Evolutionary conservation across 1,140 invertebrate species (phyloP).

Genomic region (Drosophila subobscura): DNA sequence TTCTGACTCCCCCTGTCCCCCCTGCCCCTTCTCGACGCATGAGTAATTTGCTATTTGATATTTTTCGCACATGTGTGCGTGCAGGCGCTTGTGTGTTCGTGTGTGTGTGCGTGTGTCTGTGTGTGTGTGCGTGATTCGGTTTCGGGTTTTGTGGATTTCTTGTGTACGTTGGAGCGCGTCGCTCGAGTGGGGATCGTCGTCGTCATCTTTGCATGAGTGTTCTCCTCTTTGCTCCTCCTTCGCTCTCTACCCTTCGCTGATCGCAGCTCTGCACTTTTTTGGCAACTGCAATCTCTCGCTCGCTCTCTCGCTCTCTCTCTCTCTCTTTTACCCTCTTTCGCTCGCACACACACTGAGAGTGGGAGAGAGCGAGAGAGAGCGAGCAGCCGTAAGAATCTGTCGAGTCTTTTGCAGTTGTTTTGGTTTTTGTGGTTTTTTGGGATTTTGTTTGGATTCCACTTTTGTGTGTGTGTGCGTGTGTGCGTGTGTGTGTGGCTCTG

Average conservation of each 20-base stretch:
- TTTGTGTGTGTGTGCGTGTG: conserved; percentile 10
- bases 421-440: conserved; percentile 37
- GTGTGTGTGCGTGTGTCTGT: conserved; percentile 2
- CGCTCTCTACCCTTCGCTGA: not conserved
- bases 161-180: not conserved
- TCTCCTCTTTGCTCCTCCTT: no score
- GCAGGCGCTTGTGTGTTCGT: conserved; percentile 5
- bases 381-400: conserved; percentile 46
- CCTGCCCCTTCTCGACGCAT: conserved; percentile 43
- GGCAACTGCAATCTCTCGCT: conserved; percentile 53
- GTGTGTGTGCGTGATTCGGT: conserved; percentile 36
- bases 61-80: conserved; percentile 41
- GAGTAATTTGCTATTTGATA: conserved; percentile 81
- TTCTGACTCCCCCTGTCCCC: no score
- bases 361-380: conserved; percentile 8
- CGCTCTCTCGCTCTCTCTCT: conserved; percentile 1
- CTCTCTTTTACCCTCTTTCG: conserved; percentile 1
- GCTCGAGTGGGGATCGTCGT: not conserved
- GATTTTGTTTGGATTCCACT: conserved; percentile 70
- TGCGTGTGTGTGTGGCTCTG: conserved; percentile 8
- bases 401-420: conserved; percentile 57
- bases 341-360: conserved; percentile 10
- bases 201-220: conserved; percentile 38
- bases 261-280: conserved; percentile 31
- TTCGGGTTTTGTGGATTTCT: conserved; percentile 38